Evolutionary conservation across 2,888 invertebrate genomes (phyloP), one percentile per base, ranked within the genome.

Genomic region (Pseudococcus viburni): DNA sequence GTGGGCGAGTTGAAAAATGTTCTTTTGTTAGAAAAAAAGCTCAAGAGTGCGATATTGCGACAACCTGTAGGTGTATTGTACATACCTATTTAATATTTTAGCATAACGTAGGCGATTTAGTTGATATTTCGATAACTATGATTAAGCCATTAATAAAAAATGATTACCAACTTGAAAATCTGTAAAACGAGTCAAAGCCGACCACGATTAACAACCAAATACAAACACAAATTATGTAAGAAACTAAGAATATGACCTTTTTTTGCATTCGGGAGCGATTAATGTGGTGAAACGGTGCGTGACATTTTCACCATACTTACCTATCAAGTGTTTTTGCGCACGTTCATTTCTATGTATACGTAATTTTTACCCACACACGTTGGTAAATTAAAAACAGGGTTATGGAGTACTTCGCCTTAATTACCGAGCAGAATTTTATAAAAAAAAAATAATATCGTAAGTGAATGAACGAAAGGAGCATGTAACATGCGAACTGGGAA

Each of bases 331-430:
- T 46, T 83, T 19, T 46, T 12, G 80, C 80, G 42, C 80, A 26
- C 46, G 64, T 64, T 64, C 19, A 55, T 51, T 26, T 33, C n/a
- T 46, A 59, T 8, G 6, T 80, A 2, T 19, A 46, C 19, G 80
- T 83, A 83, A 83, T 83, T 83, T 83, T 83, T 46, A 19, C 15
- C 7, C 11, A 33, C 19, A 33, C 12, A 83, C 19, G 80, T 9
- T 46, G 80, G 46, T 83, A 46, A 83, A 83, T 83, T 83, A 46
- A 83, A n/a, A 83, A 83, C 17, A 77, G 80, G 46, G 80, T 83
- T 46, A 15, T 46, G 5, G 46, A 19, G 80, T 83, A 83, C 46
- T 83, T 83, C 19, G 3, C 46, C 19, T 83, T 83, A 83, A 83
- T 83, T 83, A 83, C 46, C 15, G 46, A 46, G 46, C 46, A 46